Base-by-base conservation (phyloP, 2,888 invertebrate species). In the Dynastes hyllus region DNA sequence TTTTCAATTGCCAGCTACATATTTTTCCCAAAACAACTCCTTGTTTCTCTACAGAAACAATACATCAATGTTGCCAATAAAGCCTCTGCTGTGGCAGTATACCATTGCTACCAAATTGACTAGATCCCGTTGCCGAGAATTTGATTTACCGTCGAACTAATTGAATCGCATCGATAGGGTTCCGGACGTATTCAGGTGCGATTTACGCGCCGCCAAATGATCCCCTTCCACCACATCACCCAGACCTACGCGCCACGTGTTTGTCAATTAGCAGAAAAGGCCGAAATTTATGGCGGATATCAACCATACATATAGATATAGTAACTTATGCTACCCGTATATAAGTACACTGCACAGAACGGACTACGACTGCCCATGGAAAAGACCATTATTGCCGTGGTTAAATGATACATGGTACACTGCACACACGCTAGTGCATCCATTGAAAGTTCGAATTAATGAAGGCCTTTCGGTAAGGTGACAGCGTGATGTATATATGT, bases 361-460 rank as follows among this genome's bases (percentile, higher is more conserved):
- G 61, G 5, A 61, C 61, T 22, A 37, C 32, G 11, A 6, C 27
- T 13, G 27, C 27, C 29, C 6, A 9, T 22, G 61, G 55, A 55
- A 16, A 13, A 55, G 4, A 3, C 40, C 22, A 22, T 22, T 2
- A 22, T 50, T 22, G 32, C 45, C 8, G 22, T 5, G 9, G 73
- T 73, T 55, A 73, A 73, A 73, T 73, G 73, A 61, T 55, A 45
- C 61, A 73, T 45, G 61, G 61, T 73, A 61, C 73, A 73, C n/a
- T 55, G 40, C 29, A 37, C 71, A 71, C 50, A 9, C 73, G 73
- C 22, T 45, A 73, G 61, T 61, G 27, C 27, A 40, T 16, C 45
- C 73, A 61, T 73, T 73, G 61, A 73, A 73, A 73, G 73, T 73
- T 73, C 40, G 58, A 73, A 73, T 61, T 73, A 73, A 73, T 73